Percentiles rank a stretch among this genome's conserved stretches.
Evolutionary conservation across 2,113 vertebrate genomes (phyloP).

Genomic region (Taurulus bubalis): DNA sequence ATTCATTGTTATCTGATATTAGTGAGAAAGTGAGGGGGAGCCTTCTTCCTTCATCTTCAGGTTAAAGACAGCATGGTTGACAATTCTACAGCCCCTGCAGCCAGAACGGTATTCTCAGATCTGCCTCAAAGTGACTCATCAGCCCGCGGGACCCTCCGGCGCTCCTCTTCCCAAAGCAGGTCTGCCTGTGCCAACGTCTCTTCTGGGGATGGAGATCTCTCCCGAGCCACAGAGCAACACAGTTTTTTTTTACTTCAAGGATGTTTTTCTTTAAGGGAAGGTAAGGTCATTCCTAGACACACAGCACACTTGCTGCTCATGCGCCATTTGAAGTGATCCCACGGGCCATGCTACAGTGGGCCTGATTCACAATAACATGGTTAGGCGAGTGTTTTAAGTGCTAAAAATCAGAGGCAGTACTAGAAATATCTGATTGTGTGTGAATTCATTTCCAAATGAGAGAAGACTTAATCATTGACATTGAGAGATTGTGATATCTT

Average conservation of each 20-base stretch:
- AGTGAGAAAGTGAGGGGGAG: constrained; percentile 43
- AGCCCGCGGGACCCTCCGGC: constrained; percentile 51
- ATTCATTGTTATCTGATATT: constrained; percentile 67
- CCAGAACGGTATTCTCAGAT: constrained; percentile 70
- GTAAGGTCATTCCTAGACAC: constrained; percentile 48
- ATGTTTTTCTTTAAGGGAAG: constrained; percentile 60
- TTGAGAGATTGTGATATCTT: background rate
- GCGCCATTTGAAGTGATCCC: constrained; percentile 58
- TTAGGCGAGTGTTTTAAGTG: background rate
- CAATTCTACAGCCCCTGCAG: constrained; percentile 70
- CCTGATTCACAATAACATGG: constrained; percentile 27
- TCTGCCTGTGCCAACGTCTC: constrained; percentile 61
- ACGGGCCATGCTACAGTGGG: constrained; percentile 13
- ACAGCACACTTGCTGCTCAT: constrained; percentile 47
- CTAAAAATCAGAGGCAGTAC: background rate
- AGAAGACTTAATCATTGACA: constrained; percentile 6
- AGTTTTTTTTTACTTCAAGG: constrained; percentile 67
- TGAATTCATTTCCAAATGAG: constrained; percentile 4
- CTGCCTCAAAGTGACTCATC: constrained; percentile 79
- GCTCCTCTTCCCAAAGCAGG: constrained; percentile 52
- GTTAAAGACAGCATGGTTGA: constrained; percentile 62
- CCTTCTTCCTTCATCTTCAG: constrained; percentile 48
- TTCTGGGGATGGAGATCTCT: constrained; percentile 65
- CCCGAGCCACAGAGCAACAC: constrained; percentile 56
- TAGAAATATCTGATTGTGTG: constrained; percentile 12